Conservation (phyloP, 2,113 vertebrate species). For the Baryphthengus martii region DNA sequence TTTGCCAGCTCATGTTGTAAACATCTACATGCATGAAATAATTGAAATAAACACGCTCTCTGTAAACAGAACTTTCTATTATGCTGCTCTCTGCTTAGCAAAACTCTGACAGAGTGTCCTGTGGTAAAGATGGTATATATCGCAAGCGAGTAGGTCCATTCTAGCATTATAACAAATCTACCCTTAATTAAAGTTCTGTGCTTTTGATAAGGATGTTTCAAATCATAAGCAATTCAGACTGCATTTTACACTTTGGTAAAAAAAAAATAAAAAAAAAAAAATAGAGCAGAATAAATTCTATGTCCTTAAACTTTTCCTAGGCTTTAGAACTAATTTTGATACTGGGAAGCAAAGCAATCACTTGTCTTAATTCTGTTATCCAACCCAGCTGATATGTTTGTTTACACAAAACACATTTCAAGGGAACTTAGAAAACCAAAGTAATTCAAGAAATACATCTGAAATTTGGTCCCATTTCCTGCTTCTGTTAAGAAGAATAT, state of each 20-base stretch:
- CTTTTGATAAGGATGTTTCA: conserved; percentile 13
- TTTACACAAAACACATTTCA: conserved; percentile 29
- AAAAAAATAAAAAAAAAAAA: background rate
- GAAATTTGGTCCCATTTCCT: conserved; percentile 47
- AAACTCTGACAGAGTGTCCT: conserved; percentile 5
- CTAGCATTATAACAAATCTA: conserved; percentile 33
- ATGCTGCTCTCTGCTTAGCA: background rate
- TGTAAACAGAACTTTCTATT: conserved; percentile 4
- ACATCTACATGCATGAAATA: conserved; percentile 34
- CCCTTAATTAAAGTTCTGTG: background rate
- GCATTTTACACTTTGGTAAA: background rate
- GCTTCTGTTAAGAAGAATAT: background rate
- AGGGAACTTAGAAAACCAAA: conserved; percentile 25
- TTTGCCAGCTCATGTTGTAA: conserved; percentile 43
- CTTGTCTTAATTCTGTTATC: conserved; percentile 16
- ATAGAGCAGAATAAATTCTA: background rate
- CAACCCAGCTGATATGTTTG: conserved; percentile 24
- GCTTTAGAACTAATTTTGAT: background rate
- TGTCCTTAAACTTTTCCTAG: conserved; percentile 3
- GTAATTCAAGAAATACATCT: conserved; percentile 39
- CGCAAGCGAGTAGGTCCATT: background rate
- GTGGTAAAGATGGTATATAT: conserved; percentile 6
- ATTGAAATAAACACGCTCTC: conserved; percentile 23
- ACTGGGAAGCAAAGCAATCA: background rate
- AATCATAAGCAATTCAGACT: background rate